Conservation (phyloP, 1,140 invertebrate species). For the Camponotus vicinus region DNA sequence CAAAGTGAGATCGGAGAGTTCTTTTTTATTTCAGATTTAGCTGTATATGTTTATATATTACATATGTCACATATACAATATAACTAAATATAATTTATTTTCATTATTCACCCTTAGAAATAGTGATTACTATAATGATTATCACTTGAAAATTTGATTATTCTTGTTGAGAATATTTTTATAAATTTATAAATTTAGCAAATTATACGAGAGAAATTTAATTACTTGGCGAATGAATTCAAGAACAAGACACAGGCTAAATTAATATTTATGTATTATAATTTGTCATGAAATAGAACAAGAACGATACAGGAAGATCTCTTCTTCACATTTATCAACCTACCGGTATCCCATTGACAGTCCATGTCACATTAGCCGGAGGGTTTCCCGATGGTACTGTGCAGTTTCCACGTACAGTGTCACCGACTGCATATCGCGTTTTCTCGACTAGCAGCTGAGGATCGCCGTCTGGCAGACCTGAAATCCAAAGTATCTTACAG, state of each 20-base stretch:
- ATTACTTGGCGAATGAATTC: neutral
- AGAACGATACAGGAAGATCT: neutral
- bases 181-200: neutral
- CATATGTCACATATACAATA: neutral
- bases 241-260: neutral
- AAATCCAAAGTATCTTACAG: slow-evolving; percentile 74
- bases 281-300: slow-evolving; percentile 25
- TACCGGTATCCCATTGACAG: slow-evolving; percentile 92
- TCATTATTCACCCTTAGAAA: neutral
- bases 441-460: slow-evolving; percentile 90
- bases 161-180: neutral
- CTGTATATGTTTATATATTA: neutral
- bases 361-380: slow-evolving; percentile 93
- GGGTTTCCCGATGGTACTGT: slow-evolving; percentile 91
- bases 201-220: neutral
- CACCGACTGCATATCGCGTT: slow-evolving; percentile 90
- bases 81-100: neutral
- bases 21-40: neutral
- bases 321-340: slow-evolving; percentile 74
- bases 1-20: neutral
- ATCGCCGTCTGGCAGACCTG: slow-evolving; percentile 90
- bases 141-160: slow-evolving; percentile 2
- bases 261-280: slow-evolving; percentile 43
- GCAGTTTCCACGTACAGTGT: slow-evolving; percentile 91
- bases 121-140: neutral